Base-by-base conservation (phyloP, 2,797 vertebrate genomes). In the Channa striata region DNA sequence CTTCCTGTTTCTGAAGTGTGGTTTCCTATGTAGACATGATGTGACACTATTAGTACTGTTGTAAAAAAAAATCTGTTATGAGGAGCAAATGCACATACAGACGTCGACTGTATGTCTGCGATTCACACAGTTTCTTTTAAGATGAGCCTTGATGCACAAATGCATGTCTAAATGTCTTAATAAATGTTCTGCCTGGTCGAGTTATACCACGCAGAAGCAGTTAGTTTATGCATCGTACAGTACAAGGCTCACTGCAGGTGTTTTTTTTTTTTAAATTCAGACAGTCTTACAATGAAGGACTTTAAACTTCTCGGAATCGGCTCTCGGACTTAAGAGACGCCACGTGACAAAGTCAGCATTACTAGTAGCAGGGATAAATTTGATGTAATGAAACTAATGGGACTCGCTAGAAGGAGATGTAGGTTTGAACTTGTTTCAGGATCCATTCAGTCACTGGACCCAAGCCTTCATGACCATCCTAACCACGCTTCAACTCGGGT, bases 291-390 rank as follows among this genome's bases (percentile, higher is more conserved):
- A 82, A 56, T 59, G 62, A 40, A 51, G 81, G 80, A 48, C 53
- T 34, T 74, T 42, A 44, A 65, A 68, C 69, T 72, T 46, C 74
- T 77, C 49, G 68, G 46, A 66, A 52, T 36, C 25, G 34, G 20
- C 64, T 77, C 61, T 82, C n/a, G 5, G 54, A 51, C 63, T 74
- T 65, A 52, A 56, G 62, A 70, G 59, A 44, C 17, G 12, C 44
- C 74, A 48, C 65, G 51, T 59, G 73, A 82, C 66, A 81, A 60
- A 63, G 64, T 69, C 43, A 17, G 59, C 59, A 30, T 64, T 3
- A 19, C 43, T 53, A 53, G 37, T 51, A 44, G 33, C 47, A 30
- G 51, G 25, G 34, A 6, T 63, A 5, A 5, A 17, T 11, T 30
- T 30, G 25, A 30, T 4, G 25, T 30, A 30, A 1, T 30, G 6